Evolutionary conservation across 2,888 invertebrate species (phyloP), one percentile per base, ranked within the genome.

Genomic region (Trissolcus japonicus): DNA sequence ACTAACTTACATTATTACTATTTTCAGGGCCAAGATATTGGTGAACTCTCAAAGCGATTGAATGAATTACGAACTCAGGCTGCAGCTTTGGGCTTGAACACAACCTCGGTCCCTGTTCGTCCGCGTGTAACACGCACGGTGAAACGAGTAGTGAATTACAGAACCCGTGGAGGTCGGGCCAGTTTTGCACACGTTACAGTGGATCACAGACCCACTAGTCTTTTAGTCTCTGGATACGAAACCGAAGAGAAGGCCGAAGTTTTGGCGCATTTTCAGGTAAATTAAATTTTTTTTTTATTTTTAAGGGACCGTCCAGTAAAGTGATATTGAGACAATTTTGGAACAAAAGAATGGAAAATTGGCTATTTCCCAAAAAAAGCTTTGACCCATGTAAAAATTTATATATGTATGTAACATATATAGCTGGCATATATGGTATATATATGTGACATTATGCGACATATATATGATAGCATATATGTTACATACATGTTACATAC

Each of bases 161-260:
- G 87, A 69, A 87, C 87, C 35, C 85, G 89, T 48, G 90, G 90
- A 40, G 88, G 88, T 11, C 81, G 87, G n/a, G 88, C 89, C n/a
- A 86, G 89, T 62, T 88, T 86, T 60, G 81, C 88, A 54, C 91
- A 91, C 75, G 92, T 93, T 65, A 92, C 94, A 11, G 93, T 96
- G 46, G 98, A 98, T 90, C 95, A 97, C 81, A 90, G 98, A 68
- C 96, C 98, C 0, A 94, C 95, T 2, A 94, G 95, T 75, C 91
- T 98, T 69, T 92, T 96, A 75, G 94, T 98, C 57, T 95, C 95
- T 4, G 97, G 97, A 14, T 97, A 97, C 89, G 94, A 94, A 83
- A 91, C 92, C 11, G 95, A 96, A 78, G 97, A 97, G 82, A 92
- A 95, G 80, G 94, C 95, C 29, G 93, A 94, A 43, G 92, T 98